These are phyloP conservation scores for Trogon surrucura DNA, from an alignment of 2,113 vertebrate species.

Conservation along the genomic window DNA sequence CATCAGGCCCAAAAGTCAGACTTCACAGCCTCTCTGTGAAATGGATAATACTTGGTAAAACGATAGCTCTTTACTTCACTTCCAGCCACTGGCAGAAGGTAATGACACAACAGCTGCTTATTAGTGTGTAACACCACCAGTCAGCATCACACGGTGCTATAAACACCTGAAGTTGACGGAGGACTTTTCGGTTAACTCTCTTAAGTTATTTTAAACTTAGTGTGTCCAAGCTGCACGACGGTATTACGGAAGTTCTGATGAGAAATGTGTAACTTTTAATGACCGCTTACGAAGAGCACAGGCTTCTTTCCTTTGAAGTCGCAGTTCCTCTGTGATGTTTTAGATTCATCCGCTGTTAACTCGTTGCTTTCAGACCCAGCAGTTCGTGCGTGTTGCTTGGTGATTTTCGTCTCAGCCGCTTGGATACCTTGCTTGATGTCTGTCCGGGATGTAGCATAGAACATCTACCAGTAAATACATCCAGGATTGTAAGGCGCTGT, in stretches of 20 bases:
- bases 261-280: neutral
- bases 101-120: neutral
- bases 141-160: neutral
- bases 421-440: neutral
- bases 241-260: neutral
- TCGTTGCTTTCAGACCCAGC: neutral
- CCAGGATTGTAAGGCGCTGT: neutral
- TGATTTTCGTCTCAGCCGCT: neutral
- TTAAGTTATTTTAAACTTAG: neutral
- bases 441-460: neutral
- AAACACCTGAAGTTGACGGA: neutral
- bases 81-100: conserved; percentile 2
- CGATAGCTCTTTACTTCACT: neutral
- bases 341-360: neutral
- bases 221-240: fast-evolving
- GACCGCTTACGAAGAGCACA: neutral
- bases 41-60: neutral
- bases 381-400: fast-evolving
- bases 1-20: neutral
- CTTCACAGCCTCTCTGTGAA: neutral
- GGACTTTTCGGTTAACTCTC: neutral
- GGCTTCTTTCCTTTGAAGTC: neutral
- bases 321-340: neutral
- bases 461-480: neutral
- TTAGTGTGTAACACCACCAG: neutral